Evolutionary conservation across 2,797 vertebrate species (phyloP), one percentile per base, ranked within the genome.

Genomic region (Typhlichthys eigenmanni): DNA sequence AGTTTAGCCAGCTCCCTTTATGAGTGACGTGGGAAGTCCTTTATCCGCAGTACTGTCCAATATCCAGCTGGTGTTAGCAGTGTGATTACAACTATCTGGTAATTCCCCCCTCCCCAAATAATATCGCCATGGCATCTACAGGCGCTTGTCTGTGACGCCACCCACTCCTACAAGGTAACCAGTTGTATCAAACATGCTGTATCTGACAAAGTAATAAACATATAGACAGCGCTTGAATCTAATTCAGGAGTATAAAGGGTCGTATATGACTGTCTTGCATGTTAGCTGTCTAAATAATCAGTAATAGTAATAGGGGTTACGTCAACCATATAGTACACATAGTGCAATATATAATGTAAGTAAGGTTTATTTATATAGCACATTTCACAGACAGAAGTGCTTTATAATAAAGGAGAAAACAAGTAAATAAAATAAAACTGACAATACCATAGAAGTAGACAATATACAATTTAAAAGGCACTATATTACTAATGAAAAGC

Each of bases 71-170:
- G 68, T 67, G 64, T 80, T 76, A 75, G 66, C 57, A 70, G 66
- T 75, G 71, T 79, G 80, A 85, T 80, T 80, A 82, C 73, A 71
- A 64, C 60, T 55, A 69, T 56, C 55, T 55, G 55, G 45, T 84
- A 82, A 84, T 84, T 29, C 77, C n/a, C n/a, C 51, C 43, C 62
- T n/a, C 10, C 43, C 16, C 11, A 16, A 6, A 50, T 60, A 32
- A 34, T 17, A 62, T 52, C 60, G n/a, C 47, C 13, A 14, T 53
- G 49, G 59, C 32, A 50, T 57, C 47, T 57, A 38, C 38, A 16
- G 34, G n/a, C 45, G 13, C 13, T 55, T 60, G 19, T 17, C 58
- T 47, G 47, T 48, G 13, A 14, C 45, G 49, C 50, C 43, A 10
- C 14, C 13, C 8, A 12, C 9, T 13, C 52, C 16, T 16, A 11